phyloP scores from a whole-genome alignment of 2,888 invertebrate species.

The Vannuccia rotundouncinata region DNA sequence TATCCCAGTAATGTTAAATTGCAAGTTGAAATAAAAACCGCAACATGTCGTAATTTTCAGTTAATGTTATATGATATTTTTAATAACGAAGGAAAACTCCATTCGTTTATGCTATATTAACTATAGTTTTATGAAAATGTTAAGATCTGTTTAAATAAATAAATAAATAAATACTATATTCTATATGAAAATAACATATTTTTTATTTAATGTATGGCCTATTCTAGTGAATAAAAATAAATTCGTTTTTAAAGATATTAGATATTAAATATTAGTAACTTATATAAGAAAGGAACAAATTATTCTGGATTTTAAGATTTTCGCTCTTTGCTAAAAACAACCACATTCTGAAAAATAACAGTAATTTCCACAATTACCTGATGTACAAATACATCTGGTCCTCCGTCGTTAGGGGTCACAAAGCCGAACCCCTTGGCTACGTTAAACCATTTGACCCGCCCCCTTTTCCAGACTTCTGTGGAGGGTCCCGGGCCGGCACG shows the following conservation, averaged over 20 bases:
- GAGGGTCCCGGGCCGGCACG: not conserved
- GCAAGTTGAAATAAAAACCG: too few species aligned
- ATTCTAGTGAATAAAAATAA: not conserved
- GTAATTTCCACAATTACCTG: constrained; percentile 63
- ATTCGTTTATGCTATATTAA: not conserved
- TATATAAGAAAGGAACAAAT: not conserved
- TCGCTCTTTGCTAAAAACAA: too few species aligned
- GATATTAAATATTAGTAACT: not conserved
- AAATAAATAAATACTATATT: not conserved
- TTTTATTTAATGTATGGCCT: not conserved
- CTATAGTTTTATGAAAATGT: not conserved
- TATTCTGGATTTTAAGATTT: not conserved
- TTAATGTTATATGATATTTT: not conserved
- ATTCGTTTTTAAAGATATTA: not conserved
- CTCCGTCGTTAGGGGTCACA: constrained; percentile 79
- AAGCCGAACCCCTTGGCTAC: constrained; percentile 91
- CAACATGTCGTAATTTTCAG: not conserved
- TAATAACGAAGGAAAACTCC: not conserved
- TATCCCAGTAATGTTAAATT: not conserved
- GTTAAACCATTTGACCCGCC: constrained; percentile 89
- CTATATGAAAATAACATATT: not conserved
- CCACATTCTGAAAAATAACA: too few species aligned
- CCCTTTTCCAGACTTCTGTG: constrained; percentile 60
- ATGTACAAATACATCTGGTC: constrained; percentile 85
- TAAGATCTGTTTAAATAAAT: not conserved